Conservation (phyloP, 2,888 invertebrate species). For the Eilema griseolum region DNA sequence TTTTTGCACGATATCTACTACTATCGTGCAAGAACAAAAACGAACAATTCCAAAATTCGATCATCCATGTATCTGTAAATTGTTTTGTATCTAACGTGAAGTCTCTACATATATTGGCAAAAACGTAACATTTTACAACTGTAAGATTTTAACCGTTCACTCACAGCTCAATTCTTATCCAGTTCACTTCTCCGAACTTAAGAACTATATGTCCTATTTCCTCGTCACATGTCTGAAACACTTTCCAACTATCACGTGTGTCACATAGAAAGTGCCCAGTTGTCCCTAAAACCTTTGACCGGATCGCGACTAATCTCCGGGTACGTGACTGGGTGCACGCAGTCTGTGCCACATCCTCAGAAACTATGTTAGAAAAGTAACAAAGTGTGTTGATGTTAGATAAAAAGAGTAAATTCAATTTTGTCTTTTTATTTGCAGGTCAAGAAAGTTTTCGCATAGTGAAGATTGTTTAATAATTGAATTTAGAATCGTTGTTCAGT, state of each 20-base stretch:
- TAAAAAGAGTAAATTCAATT: neutral
- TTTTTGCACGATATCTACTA: too few species aligned
- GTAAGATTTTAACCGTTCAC: neutral
- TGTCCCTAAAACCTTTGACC: slow-evolving; percentile 37
- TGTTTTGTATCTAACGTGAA: too few species aligned
- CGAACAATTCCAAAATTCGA: too few species aligned
- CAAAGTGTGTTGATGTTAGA: slow-evolving; percentile 1
- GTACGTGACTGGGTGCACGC: slow-evolving; percentile 14
- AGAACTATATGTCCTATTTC: slow-evolving; percentile 10
- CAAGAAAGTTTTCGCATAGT: slow-evolving; percentile 34
- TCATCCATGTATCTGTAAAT: too few species aligned
- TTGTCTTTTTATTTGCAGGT: neutral
- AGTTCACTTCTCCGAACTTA: neutral
- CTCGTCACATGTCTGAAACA: slow-evolving; percentile 42
- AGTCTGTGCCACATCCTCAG: slow-evolving; percentile 3
- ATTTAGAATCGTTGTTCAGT: slow-evolving; percentile 10
- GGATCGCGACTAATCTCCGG: slow-evolving; percentile 24
- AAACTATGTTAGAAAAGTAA: slow-evolving; percentile 15
- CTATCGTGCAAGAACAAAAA: too few species aligned
- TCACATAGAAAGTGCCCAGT: slow-evolving; percentile 29
- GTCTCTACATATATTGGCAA: too few species aligned
- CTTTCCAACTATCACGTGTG: slow-evolving; percentile 38
- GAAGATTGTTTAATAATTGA: slow-evolving; percentile 19
- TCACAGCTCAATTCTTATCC: neutral
- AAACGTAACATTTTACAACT: too few species aligned